Evolutionary conservation across 2,113 vertebrate genomes (phyloP).

Genomic region (Pyrgilauda ruficollis): DNA sequence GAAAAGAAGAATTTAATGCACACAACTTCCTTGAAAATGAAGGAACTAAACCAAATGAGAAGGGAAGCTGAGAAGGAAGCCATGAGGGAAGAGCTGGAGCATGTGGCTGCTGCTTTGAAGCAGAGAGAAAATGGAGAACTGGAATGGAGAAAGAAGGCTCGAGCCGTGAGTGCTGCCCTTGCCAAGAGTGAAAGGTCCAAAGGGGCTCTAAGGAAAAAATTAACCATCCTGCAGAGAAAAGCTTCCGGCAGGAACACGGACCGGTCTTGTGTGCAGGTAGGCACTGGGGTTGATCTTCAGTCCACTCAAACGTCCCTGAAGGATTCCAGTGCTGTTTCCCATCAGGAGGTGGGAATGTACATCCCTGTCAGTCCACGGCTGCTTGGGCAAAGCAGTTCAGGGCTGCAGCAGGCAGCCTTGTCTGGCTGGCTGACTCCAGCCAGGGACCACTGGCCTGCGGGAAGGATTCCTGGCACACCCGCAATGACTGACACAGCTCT

Average conservation of each 20-base stretch:
- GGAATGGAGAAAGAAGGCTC: constrained; percentile 67
- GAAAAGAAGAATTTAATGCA: background rate
- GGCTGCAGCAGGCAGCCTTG: no score
- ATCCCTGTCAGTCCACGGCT: no score
- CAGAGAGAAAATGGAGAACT: constrained; percentile 69
- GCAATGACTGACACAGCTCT: no score
- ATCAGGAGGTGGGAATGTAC: no score
- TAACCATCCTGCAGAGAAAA: constrained; percentile 40
- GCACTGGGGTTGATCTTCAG: background rate
- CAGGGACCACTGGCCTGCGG: no score
- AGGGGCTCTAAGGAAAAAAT: constrained; percentile 43
- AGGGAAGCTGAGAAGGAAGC: background rate
- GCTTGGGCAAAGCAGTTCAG: no score
- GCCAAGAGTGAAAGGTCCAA: constrained; percentile 48
- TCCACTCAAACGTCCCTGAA: no score
- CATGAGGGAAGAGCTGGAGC: background rate
- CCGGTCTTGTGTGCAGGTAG: constrained; percentile 49
- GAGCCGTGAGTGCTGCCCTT: constrained; percentile 47
- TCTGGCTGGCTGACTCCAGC: no score
- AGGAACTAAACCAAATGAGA: background rate
- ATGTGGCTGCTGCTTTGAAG: constrained; percentile 1
- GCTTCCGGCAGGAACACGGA: constrained; percentile 37
- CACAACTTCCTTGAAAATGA: background rate
- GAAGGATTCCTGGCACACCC: no score
- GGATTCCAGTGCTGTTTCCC: no score